Conservation (phyloP, 2,888 invertebrate genomes). For the Liopterus haemorrhoidalis region DNA sequence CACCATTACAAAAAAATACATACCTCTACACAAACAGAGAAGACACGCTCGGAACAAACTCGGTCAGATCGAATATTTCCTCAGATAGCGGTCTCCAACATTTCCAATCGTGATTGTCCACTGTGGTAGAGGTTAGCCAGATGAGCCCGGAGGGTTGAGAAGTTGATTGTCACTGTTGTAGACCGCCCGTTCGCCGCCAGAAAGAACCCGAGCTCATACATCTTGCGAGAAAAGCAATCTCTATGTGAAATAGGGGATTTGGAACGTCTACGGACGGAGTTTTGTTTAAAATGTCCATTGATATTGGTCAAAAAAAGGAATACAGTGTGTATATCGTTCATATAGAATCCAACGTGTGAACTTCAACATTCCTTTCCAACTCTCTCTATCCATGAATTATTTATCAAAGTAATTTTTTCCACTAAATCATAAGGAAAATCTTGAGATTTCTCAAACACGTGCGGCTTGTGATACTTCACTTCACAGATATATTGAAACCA, state of each 20-base stretch:
- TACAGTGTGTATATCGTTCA: not conserved
- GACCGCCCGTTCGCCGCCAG: not conserved
- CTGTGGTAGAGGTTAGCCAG: not conserved
- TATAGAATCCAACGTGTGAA: too few relatives aligned
- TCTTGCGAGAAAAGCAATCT: slow-evolving; percentile 18
- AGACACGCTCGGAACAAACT: too few relatives aligned
- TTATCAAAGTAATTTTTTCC: slow-evolving; percentile 36
- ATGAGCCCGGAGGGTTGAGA: not conserved
- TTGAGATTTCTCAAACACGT: too few relatives aligned
- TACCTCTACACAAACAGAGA: too few relatives aligned
- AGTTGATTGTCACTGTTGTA: not conserved
- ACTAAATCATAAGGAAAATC: slow-evolving; percentile 31
- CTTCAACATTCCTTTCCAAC: not conserved
- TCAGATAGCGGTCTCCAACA: not conserved
- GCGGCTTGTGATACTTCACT: too few relatives aligned
- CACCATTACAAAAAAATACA: too few relatives aligned
- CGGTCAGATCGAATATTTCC: not conserved
- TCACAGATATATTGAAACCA: too few relatives aligned
- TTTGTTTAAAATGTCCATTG: slow-evolving; percentile 22
- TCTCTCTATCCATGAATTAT: slow-evolving; percentile 32
- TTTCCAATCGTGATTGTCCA: not conserved
- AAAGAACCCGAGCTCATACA: not conserved
- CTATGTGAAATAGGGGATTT: slow-evolving; percentile 20
- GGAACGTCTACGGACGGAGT: slow-evolving; percentile 14
- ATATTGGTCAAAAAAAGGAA: slow-evolving; percentile 19